A percentile compares a stretch with the other conserved stretches of the same genome.
These are phyloP conservation scores for Phania funesta DNA, from an alignment of 2,888 invertebrate species.

Conservation along the genomic window DNA sequence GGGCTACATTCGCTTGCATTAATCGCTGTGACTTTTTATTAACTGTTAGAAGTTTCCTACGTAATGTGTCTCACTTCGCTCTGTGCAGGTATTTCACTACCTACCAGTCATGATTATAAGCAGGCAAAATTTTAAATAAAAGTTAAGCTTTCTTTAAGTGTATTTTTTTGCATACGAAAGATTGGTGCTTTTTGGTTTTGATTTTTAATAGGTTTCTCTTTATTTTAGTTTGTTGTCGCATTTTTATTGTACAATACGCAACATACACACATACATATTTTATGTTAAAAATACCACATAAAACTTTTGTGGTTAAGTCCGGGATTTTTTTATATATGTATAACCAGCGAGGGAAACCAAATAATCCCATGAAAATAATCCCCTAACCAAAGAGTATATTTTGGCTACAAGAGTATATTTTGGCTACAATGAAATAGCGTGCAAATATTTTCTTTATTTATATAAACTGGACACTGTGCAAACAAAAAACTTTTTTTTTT, in stretches of 20 bases:
- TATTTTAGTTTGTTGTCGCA: neutral
- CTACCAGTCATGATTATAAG: too few species aligned
- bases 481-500: neutral
- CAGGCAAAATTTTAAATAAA: neutral
- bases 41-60: too few species aligned
- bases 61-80: too few species aligned
- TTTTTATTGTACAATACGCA: neutral
- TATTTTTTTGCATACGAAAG: constrained; percentile 9
- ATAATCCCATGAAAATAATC: constrained; percentile 17
- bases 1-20: too few species aligned
- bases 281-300: constrained; percentile 3
- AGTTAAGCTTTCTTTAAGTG: neutral
- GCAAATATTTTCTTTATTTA: neutral
- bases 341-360: neutral
- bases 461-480: neutral
- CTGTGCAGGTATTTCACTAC: too few species aligned
- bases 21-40: too few species aligned
- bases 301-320: constrained; percentile 44
- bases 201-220: constrained; percentile 39
- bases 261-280: constrained; percentile 18
- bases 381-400: neutral
- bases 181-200: constrained; percentile 14
- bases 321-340: neutral
- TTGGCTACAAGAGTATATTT: neutral
- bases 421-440: neutral